phyloP scores from a whole-genome alignment of 2,888 invertebrate species.

The Autographa pulchrina region DNA sequence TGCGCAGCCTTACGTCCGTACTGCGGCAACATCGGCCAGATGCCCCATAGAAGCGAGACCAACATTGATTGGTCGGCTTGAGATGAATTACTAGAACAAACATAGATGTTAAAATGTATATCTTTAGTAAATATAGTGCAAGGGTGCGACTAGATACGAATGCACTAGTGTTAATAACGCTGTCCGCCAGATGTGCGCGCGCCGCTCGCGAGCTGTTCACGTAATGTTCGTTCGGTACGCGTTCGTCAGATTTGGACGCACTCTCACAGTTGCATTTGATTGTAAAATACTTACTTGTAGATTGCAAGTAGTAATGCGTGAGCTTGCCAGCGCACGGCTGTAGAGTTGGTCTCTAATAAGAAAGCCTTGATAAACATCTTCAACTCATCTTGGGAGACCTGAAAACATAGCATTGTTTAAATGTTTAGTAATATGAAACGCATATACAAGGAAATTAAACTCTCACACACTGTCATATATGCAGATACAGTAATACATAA shows the following conservation, averaged over 20 bases:
- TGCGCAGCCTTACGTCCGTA: conserved; percentile 98
- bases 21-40: conserved; percentile 97
- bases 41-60: conserved; percentile 95
- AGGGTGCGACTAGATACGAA: no score
- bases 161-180: no score
- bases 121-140: background rate
- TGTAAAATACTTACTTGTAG: conserved; percentile 94
- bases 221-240: no score
- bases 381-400: conserved; percentile 91
- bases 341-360: conserved; percentile 97
- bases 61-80: conserved; percentile 93
- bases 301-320: conserved; percentile 96
- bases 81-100: conserved; percentile 91
- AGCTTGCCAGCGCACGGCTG: conserved; percentile 98
- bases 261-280: no score
- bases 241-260: no score
- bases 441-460: no score
- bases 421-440: no score
- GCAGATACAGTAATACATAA: no score
- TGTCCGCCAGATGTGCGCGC: no score
- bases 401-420: conserved; percentile 11
- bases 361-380: conserved; percentile 96
- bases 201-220: no score
- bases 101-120: background rate
- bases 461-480: no score